Conservation (phyloP, 2,113 vertebrate species). For the Turdus rufiventris region DNA sequence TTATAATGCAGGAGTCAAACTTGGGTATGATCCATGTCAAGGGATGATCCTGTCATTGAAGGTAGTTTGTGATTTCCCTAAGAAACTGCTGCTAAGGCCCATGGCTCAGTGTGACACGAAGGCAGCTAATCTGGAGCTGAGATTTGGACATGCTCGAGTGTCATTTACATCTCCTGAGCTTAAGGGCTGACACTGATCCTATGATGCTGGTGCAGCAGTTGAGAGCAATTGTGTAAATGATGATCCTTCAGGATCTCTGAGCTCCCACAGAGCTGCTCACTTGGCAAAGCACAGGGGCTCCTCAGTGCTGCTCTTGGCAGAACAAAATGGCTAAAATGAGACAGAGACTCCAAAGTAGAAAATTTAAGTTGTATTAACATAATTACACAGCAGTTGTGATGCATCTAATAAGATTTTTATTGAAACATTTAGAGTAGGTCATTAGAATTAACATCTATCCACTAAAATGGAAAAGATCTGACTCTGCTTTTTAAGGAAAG, state of each 20-base stretch:
- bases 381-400: neutral
- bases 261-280: rapidly evolving
- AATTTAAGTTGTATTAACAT: neutral
- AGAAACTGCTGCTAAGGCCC: neutral
- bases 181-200: neutral
- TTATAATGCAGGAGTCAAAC: neutral
- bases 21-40: neutral
- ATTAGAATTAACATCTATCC: neutral
- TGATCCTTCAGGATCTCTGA: neutral
- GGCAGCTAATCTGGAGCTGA: neutral
- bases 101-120: neutral
- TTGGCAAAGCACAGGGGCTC: neutral
- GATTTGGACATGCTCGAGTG: neutral
- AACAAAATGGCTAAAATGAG: neutral
- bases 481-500: neutral
- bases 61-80: neutral
- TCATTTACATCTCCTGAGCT: neutral
- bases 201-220: neutral
- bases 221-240: neutral
- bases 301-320: neutral
- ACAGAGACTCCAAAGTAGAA: neutral
- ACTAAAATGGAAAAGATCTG: neutral
- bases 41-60: neutral
- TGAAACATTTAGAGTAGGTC: neutral
- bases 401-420: neutral